phyloP scores from a whole-genome alignment of 2,113 vertebrate species.

The Gambusia affinis region DNA sequence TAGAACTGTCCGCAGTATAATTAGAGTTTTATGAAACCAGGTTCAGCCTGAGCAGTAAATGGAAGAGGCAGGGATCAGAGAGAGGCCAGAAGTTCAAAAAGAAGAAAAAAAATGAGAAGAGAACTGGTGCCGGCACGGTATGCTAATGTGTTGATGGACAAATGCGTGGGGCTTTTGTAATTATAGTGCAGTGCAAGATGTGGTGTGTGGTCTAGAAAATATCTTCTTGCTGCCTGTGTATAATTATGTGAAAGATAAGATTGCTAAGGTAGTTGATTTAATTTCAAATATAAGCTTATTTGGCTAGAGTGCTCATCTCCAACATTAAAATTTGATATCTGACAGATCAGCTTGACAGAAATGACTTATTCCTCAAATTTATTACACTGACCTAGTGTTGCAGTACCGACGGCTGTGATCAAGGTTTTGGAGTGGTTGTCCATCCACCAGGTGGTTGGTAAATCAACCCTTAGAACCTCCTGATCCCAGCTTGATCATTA shows the following conservation, averaged over 20 bases:
- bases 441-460: not conserved
- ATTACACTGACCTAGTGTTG: not conserved
- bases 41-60: slow-evolving; percentile 26
- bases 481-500: not conserved
- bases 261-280: too few relatives aligned
- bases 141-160: slow-evolving; percentile 32
- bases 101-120: slow-evolving; percentile 25
- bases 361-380: slow-evolving; percentile 6
- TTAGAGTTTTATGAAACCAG: slow-evolving; percentile 39
- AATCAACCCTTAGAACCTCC: not conserved
- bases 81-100: slow-evolving; percentile 27
- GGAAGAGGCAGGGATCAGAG: slow-evolving; percentile 31
- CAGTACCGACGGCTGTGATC: not conserved
- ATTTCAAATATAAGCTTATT: not conserved
- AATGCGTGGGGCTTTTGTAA: slow-evolving; percentile 27
- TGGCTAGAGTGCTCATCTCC: not conserved
- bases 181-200: slow-evolving; percentile 41
- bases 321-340: not conserved
- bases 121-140: slow-evolving; percentile 22
- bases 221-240: not conserved
- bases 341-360: not conserved
- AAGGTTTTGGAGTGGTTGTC: not conserved
- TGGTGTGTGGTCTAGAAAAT: slow-evolving; percentile 6
- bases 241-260: not conserved
- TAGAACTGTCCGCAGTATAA: slow-evolving; percentile 26